Evolutionary conservation across 2,797 vertebrate genomes (phyloP).

Genomic region (Psittacula echo): DNA sequence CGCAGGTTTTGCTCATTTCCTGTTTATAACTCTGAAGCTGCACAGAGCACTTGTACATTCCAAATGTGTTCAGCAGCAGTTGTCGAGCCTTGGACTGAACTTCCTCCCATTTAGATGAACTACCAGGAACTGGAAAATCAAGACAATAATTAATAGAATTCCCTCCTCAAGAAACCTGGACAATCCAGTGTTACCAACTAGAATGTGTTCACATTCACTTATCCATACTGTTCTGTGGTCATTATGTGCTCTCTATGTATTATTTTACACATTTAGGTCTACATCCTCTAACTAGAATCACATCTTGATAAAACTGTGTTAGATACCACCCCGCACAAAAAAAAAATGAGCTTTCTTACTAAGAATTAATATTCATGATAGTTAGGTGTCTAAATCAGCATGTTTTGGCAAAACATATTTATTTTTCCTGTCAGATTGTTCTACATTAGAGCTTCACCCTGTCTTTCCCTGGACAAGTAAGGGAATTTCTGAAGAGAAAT

Average conservation of each 20-base stretch:
- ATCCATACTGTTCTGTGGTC: neutral
- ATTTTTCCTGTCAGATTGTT: neutral
- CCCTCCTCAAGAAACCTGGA: neutral
- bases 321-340: neutral
- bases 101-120: slow-evolving; percentile 90
- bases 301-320: neutral
- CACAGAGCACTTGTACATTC: slow-evolving; percentile 90
- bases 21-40: slow-evolving; percentile 91
- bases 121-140: slow-evolving; percentile 85
- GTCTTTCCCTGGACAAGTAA: neutral
- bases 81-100: slow-evolving; percentile 91
- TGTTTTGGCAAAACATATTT: neutral
- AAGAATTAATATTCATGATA: neutral
- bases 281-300: neutral
- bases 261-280: neutral
- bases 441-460: neutral
- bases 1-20: slow-evolving; percentile 81
- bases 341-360: neutral
- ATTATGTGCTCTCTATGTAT: neutral
- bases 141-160: slow-evolving; percentile 4
- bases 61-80: slow-evolving; percentile 88
- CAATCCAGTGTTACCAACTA: neutral
- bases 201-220: neutral
- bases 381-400: neutral
- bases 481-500: neutral